Conservation (phyloP, 1,140 invertebrate genomes). For the Pseudoatta argentina region DNA sequence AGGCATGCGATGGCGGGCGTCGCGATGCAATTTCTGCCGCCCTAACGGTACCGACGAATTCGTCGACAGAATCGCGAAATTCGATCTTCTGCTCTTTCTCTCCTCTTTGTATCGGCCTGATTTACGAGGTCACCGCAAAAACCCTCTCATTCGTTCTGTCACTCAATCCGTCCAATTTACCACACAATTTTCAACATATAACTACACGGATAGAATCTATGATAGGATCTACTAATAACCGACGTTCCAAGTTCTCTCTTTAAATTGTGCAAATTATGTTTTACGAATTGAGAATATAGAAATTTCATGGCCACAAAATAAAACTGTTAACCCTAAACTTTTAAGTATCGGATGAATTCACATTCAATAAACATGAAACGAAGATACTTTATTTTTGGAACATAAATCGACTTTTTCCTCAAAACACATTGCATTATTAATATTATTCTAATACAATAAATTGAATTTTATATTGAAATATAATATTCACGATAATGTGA, state of each 20-base stretch:
- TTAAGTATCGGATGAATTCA: not conserved
- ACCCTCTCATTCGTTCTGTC: slow-evolving; percentile 30
- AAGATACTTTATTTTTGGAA: not conserved
- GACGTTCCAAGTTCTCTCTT: not conserved
- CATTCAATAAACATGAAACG: not conserved
- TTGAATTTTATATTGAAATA: not conserved
- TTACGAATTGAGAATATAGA: not conserved
- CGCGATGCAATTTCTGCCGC: slow-evolving; percentile 23
- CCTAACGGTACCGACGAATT: slow-evolving; percentile 46
- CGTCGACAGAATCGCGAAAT: slow-evolving; percentile 40
- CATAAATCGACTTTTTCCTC: not conserved
- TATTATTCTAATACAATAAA: not conserved
- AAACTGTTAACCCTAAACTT: not conserved
- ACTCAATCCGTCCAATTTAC: slow-evolving; percentile 41
- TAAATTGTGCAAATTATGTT: not conserved
- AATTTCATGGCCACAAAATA: not conserved
- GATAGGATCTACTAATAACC: not conserved
- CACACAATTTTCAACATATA: slow-evolving; percentile 12
- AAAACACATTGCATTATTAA: not conserved
- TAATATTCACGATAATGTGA: too few species aligned
- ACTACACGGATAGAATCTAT: not conserved
- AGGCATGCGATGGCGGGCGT: not conserved
- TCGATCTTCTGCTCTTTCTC: slow-evolving; percentile 35
- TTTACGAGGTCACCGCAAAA: slow-evolving; percentile 33
- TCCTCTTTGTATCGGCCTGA: slow-evolving; percentile 16